Evolutionary conservation across 2,888 invertebrate species (phyloP), one percentile per base, ranked within the genome.

Genomic region (Andrena haemorrhoa): DNA sequence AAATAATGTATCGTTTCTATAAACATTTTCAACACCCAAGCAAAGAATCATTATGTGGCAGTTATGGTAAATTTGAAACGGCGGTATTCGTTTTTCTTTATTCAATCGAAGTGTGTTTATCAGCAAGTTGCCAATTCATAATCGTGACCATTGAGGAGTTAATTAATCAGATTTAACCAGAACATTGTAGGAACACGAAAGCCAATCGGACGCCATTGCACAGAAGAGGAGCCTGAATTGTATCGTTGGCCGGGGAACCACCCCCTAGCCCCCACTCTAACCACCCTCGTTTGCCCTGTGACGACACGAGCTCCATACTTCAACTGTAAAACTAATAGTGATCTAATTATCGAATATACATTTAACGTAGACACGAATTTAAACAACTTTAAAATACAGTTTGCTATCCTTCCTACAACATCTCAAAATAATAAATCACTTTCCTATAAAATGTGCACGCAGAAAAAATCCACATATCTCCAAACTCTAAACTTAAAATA

Each of bases 251-350:
- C 75, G 76, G 78, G 78, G 81, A 72, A 75, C 89, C 83, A 89
- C 85, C 88, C 81, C 35, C 77, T 49, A 81, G 75, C 68, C 83
- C 88, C 89, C 82, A 88, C 86, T 49, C 83, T 47, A 79, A 73
- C 61, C 75, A 64, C 69, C 75, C 79, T 72, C 65, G 64, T 75
- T 77, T 70, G 72, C 58, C 75, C 75, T 75, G 41, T 61, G 29
- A 53, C 29, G 60, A 23, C 75, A 49, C 71, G 20, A 75, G 33
- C 66, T 53, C 75, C 78, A 82, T 82, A 73, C 60, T 58, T 51
- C 31, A 51, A 31, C 58, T 12, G 47, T 10, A 31, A 31, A 64
- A 64, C 33, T 33, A 29, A 47, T 33, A 26, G 0, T 61, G 3
- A 35, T 29, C 5, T 26, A 47, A 20, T 64, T 49, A 56, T 76